These are phyloP conservation scores for Paracentrotus lividus DNA, from an alignment of 53 echinoderm and acorn worm genomes.

Conservation along the genomic window DNA sequence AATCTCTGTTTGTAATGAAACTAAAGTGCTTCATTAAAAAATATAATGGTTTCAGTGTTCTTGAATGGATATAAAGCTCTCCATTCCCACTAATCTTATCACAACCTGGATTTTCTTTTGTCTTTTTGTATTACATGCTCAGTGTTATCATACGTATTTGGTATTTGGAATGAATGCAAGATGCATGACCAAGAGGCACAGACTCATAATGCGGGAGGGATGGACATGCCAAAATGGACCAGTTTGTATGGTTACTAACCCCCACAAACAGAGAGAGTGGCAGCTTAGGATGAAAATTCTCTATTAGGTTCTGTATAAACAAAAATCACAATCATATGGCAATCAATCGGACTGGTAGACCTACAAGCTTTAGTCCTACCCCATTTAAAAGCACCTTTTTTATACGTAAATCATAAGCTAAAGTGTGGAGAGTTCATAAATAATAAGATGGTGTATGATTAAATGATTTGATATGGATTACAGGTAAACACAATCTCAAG, in stretches of 20 bases:
- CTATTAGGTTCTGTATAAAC: slow-evolving; percentile 57
- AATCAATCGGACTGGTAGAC: not conserved
- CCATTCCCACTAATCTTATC: too few relatives aligned
- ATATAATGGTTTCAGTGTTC: too few relatives aligned
- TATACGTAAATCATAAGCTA: not conserved
- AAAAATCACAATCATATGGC: slow-evolving; percentile 16
- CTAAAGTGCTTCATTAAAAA: too few relatives aligned
- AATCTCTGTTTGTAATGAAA: too few relatives aligned
- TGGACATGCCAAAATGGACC: not conserved
- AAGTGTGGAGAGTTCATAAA: not conserved
- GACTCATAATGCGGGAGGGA: not conserved
- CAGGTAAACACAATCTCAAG: too few relatives aligned
- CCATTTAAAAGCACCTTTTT: not conserved
- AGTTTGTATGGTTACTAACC: slow-evolving; percentile 28
- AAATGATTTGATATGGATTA: not conserved
- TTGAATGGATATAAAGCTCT: too few relatives aligned
- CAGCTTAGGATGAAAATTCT: slow-evolving; percentile 56
- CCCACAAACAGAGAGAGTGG: not conserved
- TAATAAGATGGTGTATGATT: not conserved
- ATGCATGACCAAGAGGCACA: not conserved
- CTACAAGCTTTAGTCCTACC: slow-evolving; percentile 6
- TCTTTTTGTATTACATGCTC: too few relatives aligned
- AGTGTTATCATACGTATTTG: too few relatives aligned
- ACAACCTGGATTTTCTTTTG: too few relatives aligned
- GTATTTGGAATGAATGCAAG: too few relatives aligned